Percentiles rank a stretch among this genome's conserved stretches.
Conservation (phyloP, 2,888 invertebrate genomes). For the Anaspis maculata region DNA sequence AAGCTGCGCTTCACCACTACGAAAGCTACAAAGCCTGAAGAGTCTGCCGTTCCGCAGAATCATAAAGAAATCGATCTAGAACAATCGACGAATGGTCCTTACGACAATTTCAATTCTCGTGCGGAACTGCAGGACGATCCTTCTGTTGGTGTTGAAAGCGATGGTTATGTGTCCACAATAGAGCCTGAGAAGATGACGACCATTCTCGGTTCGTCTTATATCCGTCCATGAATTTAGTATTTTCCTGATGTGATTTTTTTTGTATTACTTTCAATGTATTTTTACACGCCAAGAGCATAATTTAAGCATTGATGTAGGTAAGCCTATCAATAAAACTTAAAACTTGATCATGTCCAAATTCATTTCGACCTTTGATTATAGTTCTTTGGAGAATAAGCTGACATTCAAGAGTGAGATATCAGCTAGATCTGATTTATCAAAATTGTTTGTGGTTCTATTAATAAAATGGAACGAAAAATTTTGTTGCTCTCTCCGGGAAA, state of each 20-base stretch:
- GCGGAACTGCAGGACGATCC: conserved; percentile 48
- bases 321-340: not conserved
- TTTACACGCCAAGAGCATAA: too few relatives aligned
- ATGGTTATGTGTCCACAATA: conserved; percentile 47
- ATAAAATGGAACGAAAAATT: too few relatives aligned
- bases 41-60: conserved; percentile 32
- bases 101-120: conserved; percentile 45
- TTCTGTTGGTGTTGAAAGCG: conserved; percentile 43
- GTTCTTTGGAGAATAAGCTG: too few relatives aligned
- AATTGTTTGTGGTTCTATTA: too few relatives aligned
- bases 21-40: conserved; percentile 19
- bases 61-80: conserved; percentile 30
- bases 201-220: conserved; percentile 26
- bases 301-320: conserved; percentile 2
- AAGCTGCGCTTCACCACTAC: conserved; percentile 16
- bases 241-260: conserved; percentile 7
- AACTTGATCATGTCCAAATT: too few relatives aligned
- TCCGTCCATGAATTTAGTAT: conserved; percentile 4
- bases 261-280: conserved; percentile 9
- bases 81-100: conserved; percentile 53
- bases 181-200: conserved; percentile 50
- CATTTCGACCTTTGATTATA: too few relatives aligned
- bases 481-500: too few relatives aligned
- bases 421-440: too few relatives aligned
- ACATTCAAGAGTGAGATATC: too few relatives aligned